These are phyloP conservation scores for Plagodis pulveraria DNA, from an alignment of 2,888 invertebrate species.

Conservation along the genomic window DNA sequence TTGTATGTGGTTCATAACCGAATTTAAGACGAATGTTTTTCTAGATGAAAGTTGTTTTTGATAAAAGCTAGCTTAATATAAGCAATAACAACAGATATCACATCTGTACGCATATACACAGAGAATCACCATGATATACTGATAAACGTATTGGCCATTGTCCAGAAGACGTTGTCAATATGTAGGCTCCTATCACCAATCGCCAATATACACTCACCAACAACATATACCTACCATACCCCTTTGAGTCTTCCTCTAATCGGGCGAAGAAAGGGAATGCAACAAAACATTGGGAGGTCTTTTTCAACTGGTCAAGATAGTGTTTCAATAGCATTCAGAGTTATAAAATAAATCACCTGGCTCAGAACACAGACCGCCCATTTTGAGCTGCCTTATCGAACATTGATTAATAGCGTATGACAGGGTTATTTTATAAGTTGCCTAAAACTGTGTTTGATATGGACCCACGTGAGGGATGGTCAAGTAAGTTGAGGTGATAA, in stretches of 20 bases:
- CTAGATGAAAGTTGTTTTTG: too few species aligned
- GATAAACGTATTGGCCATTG: slow-evolving; percentile 66
- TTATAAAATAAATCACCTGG: slow-evolving; percentile 74
- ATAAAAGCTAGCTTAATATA: background rate
- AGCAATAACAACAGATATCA: slow-evolving; percentile 1
- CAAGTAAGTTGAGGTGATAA: background rate
- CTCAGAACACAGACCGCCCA: slow-evolving; percentile 72
- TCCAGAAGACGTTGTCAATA: slow-evolving; percentile 62
- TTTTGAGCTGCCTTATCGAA: slow-evolving; percentile 74
- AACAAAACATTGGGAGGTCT: slow-evolving; percentile 30
- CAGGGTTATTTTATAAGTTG: slow-evolving; percentile 72
- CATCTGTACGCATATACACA: slow-evolving; percentile 15
- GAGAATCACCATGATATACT: slow-evolving; percentile 47
- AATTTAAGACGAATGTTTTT: too few species aligned
- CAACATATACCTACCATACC: slow-evolving; percentile 37
- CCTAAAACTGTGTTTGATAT: slow-evolving; percentile 57
- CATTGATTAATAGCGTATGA: slow-evolving; percentile 77
- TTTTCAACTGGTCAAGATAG: slow-evolving; percentile 44
- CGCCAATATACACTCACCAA: slow-evolving; percentile 60
- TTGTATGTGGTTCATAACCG: too few species aligned
- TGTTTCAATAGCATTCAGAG: slow-evolving; percentile 57
- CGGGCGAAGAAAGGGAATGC: slow-evolving; percentile 8
- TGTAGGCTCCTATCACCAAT: slow-evolving; percentile 58
- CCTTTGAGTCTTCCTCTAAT: slow-evolving; percentile 17
- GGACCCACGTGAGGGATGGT: slow-evolving; percentile 35